Conservation (phyloP, 2,113 vertebrate species). For the Macrotus californicus region DNA sequence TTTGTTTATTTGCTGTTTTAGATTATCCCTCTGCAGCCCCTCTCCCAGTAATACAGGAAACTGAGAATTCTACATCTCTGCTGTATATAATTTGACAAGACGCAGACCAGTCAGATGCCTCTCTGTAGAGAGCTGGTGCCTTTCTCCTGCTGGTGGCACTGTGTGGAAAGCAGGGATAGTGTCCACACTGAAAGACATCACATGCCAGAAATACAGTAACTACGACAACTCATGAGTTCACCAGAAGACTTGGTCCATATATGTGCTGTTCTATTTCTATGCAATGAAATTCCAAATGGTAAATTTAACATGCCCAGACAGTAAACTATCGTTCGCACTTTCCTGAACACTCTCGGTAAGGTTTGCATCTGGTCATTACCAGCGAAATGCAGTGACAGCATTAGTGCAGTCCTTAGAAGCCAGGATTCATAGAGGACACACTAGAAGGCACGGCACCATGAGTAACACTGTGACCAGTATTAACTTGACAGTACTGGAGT, state of each 20-base stretch:
- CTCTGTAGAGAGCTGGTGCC: neutral
- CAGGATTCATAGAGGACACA: neutral
- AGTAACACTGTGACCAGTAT: neutral
- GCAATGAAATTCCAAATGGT: neutral
- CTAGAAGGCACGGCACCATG: no score
- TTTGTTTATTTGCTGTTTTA: neutral
- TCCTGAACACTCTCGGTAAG: neutral
- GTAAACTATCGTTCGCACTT: neutral
- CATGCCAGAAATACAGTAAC: neutral
- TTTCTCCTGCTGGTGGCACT: neutral
- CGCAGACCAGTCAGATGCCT: neutral
- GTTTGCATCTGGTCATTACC: neutral
- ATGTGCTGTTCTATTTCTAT: neutral
- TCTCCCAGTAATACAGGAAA: neutral
- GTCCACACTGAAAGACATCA: neutral
- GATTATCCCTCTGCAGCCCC: neutral
- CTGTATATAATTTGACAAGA: neutral
- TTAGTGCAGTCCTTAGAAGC: neutral
- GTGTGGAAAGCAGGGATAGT: neutral
- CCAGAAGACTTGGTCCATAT: neutral
- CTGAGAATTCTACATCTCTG: neutral
- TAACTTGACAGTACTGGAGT: neutral
- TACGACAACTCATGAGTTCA: neutral
- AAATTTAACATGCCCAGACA: neutral
- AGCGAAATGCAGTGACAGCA: neutral